phyloP scores from a whole-genome alignment of 2,888 invertebrate genomes.

The Schrankia costaestrigalis region DNA sequence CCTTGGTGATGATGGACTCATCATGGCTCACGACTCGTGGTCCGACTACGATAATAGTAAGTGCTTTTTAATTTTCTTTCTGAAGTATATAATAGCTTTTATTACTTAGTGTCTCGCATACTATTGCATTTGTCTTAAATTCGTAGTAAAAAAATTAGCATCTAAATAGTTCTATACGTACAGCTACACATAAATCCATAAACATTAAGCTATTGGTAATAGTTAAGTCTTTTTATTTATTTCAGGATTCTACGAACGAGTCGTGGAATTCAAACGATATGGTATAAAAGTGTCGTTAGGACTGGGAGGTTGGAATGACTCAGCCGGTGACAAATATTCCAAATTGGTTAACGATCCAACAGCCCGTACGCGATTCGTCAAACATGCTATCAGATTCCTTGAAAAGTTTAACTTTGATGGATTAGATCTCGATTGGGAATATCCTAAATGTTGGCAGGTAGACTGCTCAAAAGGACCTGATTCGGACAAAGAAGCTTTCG shows the following conservation, averaged over 20 bases:
- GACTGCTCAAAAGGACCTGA: conserved; percentile 92
- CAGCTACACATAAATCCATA: neutral
- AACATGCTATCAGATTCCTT: conserved; percentile 87
- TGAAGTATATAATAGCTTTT: neutral
- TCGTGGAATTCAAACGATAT: conserved; percentile 87
- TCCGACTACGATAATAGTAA: conserved; percentile 93
- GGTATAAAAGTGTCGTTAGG: conserved; percentile 93
- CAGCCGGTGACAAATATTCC: conserved; percentile 94
- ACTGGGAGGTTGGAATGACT: conserved; percentile 98
- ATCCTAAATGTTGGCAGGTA: conserved; percentile 93
- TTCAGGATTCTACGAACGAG: conserved; percentile 90
- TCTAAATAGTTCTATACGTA: too few relatives aligned
- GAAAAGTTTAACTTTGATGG: conserved; percentile 93
- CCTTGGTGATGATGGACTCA: conserved; percentile 89
- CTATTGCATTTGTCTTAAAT: too few relatives aligned
- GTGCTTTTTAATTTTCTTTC: conserved; percentile 29
- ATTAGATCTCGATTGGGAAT: conserved; percentile 97
- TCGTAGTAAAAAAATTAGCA: too few relatives aligned
- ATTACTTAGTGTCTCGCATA: too few relatives aligned
- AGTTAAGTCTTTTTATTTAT: too few relatives aligned
- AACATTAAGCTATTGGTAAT: too few relatives aligned
- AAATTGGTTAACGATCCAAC: conserved; percentile 88
- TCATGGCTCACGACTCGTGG: conserved; percentile 93
- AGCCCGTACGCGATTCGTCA: conserved; percentile 87
- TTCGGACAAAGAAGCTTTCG: conserved; percentile 91